Evolutionary conservation across 2,113 vertebrate species (phyloP), one percentile per base, ranked within the genome.

Genomic region (Tapirus terrestris): DNA sequence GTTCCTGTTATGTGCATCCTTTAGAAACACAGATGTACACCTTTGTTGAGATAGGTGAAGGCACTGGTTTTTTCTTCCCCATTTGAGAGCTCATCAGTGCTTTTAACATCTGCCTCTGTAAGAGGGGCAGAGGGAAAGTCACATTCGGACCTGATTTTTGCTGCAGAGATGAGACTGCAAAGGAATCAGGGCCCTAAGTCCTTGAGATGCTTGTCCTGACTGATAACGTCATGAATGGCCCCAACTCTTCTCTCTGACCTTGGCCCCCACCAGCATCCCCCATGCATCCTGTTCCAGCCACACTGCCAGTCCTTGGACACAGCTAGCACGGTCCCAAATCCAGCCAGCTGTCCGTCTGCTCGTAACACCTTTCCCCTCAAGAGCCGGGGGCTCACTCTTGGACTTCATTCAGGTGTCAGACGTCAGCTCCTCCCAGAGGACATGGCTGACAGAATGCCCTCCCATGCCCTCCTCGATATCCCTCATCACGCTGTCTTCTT

Each of bases 201-300:
- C 60, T 3, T 1, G 60, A 31, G 16, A 27, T 10, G 61, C 45
- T 67, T 5, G 25, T 45, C 25, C 25, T 17, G 77, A 43, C 9
- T 2, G 31, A 20, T 8, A 1, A 14, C 17, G 10, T n/a, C 10
- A 9, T 18, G 0, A 0, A 6, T 2, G 63, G n/a, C 5, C 56
- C 18, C 36, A 9, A 4, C 27, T 27, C 27, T 67, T 17, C 39
- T n/a, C 33, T 56, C 33, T 33, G 18, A 75, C 10, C 23, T 36
- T 31, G 12, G 39, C 17, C 5, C 13, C 7, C 7, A 4, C 5
- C 36, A 2, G 0, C 0, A 4, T 2, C 20, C 56, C 25, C 60
- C 8, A 12, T 0, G 65, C 4, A 8, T 45, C 51, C 36, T 72
- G 51, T 53, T 14, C 12, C 20, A 43, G 48, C 61, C n/a, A 36